Evolutionary conservation across 1,140 invertebrate species (phyloP).

Genomic region (Andrena cerasifolii): DNA sequence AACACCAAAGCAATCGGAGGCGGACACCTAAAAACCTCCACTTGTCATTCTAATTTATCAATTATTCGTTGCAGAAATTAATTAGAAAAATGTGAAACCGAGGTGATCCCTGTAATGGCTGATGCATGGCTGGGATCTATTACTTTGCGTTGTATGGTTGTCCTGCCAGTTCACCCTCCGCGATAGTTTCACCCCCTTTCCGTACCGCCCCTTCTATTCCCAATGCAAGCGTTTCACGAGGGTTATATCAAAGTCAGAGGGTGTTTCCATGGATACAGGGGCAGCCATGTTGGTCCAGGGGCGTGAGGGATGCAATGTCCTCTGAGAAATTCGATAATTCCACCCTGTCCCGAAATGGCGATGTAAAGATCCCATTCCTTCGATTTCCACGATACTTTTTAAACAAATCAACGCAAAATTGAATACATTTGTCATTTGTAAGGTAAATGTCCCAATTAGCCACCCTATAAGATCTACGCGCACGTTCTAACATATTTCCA

Average conservation of each 20-base stretch:
- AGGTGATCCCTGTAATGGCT: constrained; percentile 38
- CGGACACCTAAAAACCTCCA: no score
- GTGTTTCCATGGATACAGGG: constrained; percentile 67
- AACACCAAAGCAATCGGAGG: no score
- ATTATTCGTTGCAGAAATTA: not conserved
- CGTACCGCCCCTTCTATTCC: constrained; percentile 46
- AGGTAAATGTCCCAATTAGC: no score
- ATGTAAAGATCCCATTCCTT: no score
- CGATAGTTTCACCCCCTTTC: constrained; percentile 43
- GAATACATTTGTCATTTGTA: no score
- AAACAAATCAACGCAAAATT: not conserved
- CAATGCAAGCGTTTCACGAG: constrained; percentile 18
- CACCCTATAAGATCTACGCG: no score
- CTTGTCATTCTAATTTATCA: not conserved
- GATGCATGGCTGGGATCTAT: constrained; percentile 31
- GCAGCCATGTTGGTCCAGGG: constrained; percentile 59
- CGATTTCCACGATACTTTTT: not conserved
- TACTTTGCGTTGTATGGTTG: constrained; percentile 19
- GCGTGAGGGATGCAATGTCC: constrained; percentile 51
- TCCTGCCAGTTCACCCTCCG: constrained; percentile 44
- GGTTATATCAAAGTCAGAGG: constrained; percentile 31
- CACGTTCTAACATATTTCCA: no score
- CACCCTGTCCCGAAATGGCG: constrained; percentile 58
- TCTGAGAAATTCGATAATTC: constrained; percentile 66
- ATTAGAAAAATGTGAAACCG: not conserved